Evolutionary conservation across 2,797 vertebrate genomes (phyloP).

Genomic region (Chelidonichthys spinosus): DNA sequence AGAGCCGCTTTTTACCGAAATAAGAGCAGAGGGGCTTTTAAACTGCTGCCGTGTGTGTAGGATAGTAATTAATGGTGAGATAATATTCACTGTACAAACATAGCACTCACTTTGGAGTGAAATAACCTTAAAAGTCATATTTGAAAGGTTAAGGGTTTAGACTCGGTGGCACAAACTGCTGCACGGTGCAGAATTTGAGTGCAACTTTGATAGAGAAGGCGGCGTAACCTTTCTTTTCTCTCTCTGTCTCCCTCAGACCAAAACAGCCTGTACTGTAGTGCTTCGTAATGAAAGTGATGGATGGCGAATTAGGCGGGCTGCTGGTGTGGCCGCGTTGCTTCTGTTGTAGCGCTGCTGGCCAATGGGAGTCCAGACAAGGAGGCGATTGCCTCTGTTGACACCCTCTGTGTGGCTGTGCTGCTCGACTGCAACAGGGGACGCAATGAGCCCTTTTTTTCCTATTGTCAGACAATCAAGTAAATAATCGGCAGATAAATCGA

Average conservation of each 20-base stretch:
- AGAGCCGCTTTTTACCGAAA: slow-evolving; percentile 16
- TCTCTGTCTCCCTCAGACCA: slow-evolving; percentile 20
- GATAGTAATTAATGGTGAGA: slow-evolving; percentile 8
- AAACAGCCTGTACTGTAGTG: slow-evolving; percentile 52
- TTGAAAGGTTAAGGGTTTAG: slow-evolving; percentile 45
- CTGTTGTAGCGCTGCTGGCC: slow-evolving; percentile 57
- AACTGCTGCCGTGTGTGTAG: slow-evolving; percentile 16
- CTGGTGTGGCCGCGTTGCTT: slow-evolving; percentile 54
- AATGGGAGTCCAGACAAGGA: slow-evolving; percentile 46
- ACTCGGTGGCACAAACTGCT: slow-evolving; percentile 50
- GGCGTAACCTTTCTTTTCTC: slow-evolving; percentile 41
- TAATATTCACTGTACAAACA: no score
- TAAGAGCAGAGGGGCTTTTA: slow-evolving; percentile 6
- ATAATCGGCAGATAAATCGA: background rate
- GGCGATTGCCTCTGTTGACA: slow-evolving; percentile 63
- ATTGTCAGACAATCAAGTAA: background rate
- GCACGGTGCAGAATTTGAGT: slow-evolving; percentile 53
- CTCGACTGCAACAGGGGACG: slow-evolving; percentile 30
- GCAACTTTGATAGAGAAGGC: slow-evolving; percentile 65
- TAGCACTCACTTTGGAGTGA: background rate
- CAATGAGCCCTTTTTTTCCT: background rate
- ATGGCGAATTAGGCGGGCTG: slow-evolving; percentile 72
- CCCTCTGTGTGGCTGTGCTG: slow-evolving; percentile 43
- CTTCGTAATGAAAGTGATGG: slow-evolving; percentile 78
- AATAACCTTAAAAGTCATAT: slow-evolving; percentile 3